phyloP scores from a whole-genome alignment of 1,140 invertebrate species.

The Drosophila simulans region DNA sequence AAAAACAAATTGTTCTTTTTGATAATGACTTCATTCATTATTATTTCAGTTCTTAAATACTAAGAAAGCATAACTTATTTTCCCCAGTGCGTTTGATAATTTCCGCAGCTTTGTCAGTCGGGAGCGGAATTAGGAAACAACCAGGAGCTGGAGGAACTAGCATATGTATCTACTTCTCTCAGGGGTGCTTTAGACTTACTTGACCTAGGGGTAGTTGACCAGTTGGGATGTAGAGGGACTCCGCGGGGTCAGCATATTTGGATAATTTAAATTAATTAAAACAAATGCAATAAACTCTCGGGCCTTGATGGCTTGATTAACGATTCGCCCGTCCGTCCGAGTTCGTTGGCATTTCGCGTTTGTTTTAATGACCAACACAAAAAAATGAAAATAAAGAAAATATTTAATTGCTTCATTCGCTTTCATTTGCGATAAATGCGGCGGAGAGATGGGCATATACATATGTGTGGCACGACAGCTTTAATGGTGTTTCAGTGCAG shows the following conservation, averaged over 20 bases:
- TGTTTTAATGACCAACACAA: conserved; percentile 60
- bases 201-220: conserved; percentile 31
- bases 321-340: conserved; percentile 32
- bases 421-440: conserved; percentile 39
- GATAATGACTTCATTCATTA: no score
- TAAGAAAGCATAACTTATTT: background rate
- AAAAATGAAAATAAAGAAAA: conserved; percentile 42
- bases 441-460: background rate
- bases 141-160: conserved; percentile 10
- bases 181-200: conserved; percentile 33
- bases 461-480: conserved; percentile 17
- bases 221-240: background rate
- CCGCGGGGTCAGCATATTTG: conserved; percentile 38
- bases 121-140: background rate
- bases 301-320: conserved; percentile 77
- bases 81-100: conserved; percentile 13
- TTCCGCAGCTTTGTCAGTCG: conserved; percentile 16
- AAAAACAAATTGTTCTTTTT: no score
- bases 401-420: conserved; percentile 66
- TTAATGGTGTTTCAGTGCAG: conserved; percentile 76
- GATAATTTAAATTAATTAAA: conserved; percentile 82
- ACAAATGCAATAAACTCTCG: conserved; percentile 71
- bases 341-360: conserved; percentile 71
- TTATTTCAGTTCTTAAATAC: no score
- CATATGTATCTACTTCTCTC: conserved; percentile 35